These are phyloP conservation scores for Crax fasciolata DNA, from an alignment of 2,797 vertebrate genomes.

Conservation along the genomic window DNA sequence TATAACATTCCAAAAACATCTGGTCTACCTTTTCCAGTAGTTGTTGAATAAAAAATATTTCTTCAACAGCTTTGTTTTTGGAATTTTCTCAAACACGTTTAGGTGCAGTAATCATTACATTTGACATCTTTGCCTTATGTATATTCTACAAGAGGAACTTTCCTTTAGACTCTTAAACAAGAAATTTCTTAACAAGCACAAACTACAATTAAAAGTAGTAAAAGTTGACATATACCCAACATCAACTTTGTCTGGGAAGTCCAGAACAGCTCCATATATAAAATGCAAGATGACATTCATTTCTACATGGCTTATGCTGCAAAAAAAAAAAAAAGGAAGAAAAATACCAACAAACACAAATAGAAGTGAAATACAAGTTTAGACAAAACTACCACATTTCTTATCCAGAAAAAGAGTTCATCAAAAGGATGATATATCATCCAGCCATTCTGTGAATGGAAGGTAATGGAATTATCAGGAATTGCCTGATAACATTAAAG, in stretches of 20 bases:
- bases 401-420: background rate
- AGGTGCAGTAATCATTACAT: conserved; percentile 30
- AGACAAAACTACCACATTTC: conserved; percentile 26
- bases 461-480: background rate
- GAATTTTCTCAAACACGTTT: conserved; percentile 2
- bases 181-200: conserved; percentile 15
- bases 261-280: conserved; percentile 93
- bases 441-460: background rate
- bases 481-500: background rate
- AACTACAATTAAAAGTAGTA: conserved; percentile 31
- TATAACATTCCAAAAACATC: background rate
- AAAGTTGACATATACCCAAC: conserved; percentile 87
- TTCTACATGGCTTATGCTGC: conserved; percentile 89
- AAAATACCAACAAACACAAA: background rate
- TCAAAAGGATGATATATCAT: background rate
- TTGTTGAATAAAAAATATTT: conserved; percentile 27
- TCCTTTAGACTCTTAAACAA: conserved; percentile 22
- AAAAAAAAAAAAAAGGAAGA: conserved; percentile 67
- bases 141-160: background rate
- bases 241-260: conserved; percentile 90
- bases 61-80: conserved; percentile 34
- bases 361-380: background rate
- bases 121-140: conserved; percentile 12
- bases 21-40: background rate
- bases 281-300: conserved; percentile 93